phyloP scores from a whole-genome alignment of 2,113 vertebrate species.

The Melanerpes aurifrons region DNA sequence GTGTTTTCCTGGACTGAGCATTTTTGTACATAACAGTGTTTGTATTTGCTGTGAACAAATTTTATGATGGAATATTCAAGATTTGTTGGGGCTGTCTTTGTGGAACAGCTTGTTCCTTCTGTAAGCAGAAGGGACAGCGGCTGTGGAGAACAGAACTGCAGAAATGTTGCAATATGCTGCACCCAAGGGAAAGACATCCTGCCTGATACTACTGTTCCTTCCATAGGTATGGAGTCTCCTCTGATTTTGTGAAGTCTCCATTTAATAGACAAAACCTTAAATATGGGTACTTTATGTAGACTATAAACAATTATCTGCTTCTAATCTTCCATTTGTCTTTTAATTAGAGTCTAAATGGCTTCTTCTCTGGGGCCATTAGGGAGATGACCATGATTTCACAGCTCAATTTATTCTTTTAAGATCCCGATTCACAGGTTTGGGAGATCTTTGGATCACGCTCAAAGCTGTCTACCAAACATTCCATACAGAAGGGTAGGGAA shows the following conservation, averaged over 20 bases:
- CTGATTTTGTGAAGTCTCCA: not conserved
- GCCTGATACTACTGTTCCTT: not conserved
- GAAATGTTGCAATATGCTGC: not conserved
- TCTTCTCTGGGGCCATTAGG: not conserved
- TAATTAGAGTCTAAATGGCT: slow-evolving; percentile 34
- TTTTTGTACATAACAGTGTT: not conserved
- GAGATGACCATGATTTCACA: not conserved
- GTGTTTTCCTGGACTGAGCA: not conserved
- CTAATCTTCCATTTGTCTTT: not conserved
- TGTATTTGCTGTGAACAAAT: not conserved
- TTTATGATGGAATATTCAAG: not conserved
- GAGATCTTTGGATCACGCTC: not conserved
- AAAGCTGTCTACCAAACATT: not conserved
- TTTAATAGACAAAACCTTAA: not conserved
- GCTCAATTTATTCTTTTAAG: not conserved
- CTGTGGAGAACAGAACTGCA: not conserved
- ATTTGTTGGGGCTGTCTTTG: not conserved
- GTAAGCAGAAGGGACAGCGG: not conserved
- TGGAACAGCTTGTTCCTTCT: not conserved
- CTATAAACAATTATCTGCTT: not conserved
- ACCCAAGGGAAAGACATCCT: not conserved
- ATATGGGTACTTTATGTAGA: not conserved
- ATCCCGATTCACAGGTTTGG: not conserved
- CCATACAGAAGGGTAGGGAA: no score
- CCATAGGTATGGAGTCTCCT: not conserved